Evolutionary conservation across 2,888 invertebrate species (phyloP).

Genomic region (Deilephila porcellus): DNA sequence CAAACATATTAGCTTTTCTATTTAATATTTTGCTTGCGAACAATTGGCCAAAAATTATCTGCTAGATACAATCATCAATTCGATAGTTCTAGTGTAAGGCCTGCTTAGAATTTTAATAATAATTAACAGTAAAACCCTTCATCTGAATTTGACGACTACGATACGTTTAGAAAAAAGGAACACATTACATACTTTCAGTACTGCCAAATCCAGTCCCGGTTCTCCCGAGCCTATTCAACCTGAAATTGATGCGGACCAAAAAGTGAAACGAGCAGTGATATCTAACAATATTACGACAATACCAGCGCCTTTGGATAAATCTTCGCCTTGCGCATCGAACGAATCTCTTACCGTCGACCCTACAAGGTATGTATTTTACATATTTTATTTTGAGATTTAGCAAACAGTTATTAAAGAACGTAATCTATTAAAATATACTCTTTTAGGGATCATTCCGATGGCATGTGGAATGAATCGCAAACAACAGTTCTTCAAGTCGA

Average conservation of each 20-base stretch:
- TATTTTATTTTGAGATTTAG: background rate
- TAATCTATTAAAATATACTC: constrained; percentile 19
- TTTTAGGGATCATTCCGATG: constrained; percentile 91
- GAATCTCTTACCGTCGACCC: constrained; percentile 93
- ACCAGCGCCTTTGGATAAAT: constrained; percentile 78
- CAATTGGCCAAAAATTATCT: background rate
- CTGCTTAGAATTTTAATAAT: background rate
- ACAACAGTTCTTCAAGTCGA: constrained; percentile 92
- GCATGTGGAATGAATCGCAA: constrained; percentile 95
- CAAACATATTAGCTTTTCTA: constrained; percentile 21
- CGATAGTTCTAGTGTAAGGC: background rate
- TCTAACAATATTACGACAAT: constrained; percentile 67
- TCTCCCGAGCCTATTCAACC: constrained; percentile 80
- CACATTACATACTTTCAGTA: constrained; percentile 57
- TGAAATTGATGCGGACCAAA: constrained; percentile 60
- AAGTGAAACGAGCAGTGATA: constrained; percentile 61
- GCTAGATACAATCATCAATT: background rate
- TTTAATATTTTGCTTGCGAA: constrained; percentile 39
- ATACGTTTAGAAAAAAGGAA: background rate
- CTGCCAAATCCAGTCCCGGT: constrained; percentile 87
- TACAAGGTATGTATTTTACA: constrained; percentile 70
- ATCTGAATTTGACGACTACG: no score
- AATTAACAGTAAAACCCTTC: background rate
- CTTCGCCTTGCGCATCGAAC: constrained; percentile 91
- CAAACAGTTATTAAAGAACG: constrained; percentile 26